Conservation (phyloP, 2,113 vertebrate species). For the Mastomys natalensis region DNA sequence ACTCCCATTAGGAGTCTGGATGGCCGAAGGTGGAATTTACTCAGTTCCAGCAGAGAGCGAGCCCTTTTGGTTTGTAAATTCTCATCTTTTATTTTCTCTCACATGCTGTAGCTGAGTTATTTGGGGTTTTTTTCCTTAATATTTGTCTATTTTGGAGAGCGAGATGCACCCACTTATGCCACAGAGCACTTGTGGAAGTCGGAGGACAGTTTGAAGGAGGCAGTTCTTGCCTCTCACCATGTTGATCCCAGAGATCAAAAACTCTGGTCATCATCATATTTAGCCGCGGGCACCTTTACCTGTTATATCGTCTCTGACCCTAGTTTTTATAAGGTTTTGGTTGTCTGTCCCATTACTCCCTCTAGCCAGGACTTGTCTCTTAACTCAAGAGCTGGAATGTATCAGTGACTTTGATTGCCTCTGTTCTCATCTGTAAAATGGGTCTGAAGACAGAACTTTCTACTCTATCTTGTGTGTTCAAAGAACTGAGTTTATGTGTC, state of each 20-base stretch:
- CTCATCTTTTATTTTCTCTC: background rate
- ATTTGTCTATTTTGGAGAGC: background rate
- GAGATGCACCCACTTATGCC: background rate
- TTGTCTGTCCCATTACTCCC: background rate
- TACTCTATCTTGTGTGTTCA: background rate
- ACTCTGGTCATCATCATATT: background rate
- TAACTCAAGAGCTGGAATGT: background rate
- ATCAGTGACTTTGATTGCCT: background rate
- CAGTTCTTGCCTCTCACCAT: background rate
- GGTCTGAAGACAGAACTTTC: background rate
- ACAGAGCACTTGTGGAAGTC: background rate
- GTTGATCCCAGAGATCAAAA: background rate
- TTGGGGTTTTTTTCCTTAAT: background rate
- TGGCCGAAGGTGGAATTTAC: background rate
- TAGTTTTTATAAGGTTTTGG: background rate
- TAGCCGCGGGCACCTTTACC: background rate
- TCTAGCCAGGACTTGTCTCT: background rate
- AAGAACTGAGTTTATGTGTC: background rate
- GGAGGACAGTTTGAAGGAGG: background rate
- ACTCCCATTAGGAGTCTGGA: background rate
- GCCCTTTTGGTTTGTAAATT: background rate
- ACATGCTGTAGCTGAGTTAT: background rate
- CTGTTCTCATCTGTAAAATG: constrained; percentile 12
- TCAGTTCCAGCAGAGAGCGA: too few relatives aligned
- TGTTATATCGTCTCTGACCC: background rate